Evolutionary conservation across 2,888 invertebrate species (phyloP), one percentile per base, ranked within the genome.

Genomic region (Cephus spinipes): DNA sequence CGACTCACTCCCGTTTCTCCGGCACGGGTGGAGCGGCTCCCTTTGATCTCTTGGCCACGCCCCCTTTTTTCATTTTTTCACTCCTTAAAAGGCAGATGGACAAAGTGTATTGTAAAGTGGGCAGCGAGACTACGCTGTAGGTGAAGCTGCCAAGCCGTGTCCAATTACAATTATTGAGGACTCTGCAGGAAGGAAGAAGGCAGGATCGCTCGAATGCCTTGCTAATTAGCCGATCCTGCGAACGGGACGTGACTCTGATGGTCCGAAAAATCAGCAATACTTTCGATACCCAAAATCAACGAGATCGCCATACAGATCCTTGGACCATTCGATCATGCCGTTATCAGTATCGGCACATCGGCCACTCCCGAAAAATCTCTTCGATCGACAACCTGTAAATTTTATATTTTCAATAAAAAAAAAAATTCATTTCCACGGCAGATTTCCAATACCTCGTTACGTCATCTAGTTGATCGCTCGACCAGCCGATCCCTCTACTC

Each of bases 51-150:
- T n/a, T 76, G 83, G 86, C 89, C 89, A 90, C 91, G 91, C 91
- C 91, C 89, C 87, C 90, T 90, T 91, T 91, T 91, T 91, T 90
- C 89, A 89, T 91, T 90, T 90, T 91, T 91, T 90, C 90, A 88
- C 90, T 90, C 90, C 90, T 91, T 91, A 91, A 91, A 91, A 91
- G 91, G 91, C 90, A 91, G 91, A 91, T 91, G 91, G 91, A 91
- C 91, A 91, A 91, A 91, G 91, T 91, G 91, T 91, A 91, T 91
- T 91, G 91, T 91, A 91, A 91, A 91, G 91, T 91, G 91, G 90
- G 91, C 91, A 91, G 91, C 90, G 87, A 80, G 81, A 85, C 83
- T 82, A 83, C 82, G 82, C 83, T 83, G 83, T 84, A 83, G 84
- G 85, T 84, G 85, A 84, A 84, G 84, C 84, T 84, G 83, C 83